Evolutionary conservation across 1,140 invertebrate species (phyloP), one percentile per base, ranked within the genome.

Genomic region (Leptopilina boulardi): DNA sequence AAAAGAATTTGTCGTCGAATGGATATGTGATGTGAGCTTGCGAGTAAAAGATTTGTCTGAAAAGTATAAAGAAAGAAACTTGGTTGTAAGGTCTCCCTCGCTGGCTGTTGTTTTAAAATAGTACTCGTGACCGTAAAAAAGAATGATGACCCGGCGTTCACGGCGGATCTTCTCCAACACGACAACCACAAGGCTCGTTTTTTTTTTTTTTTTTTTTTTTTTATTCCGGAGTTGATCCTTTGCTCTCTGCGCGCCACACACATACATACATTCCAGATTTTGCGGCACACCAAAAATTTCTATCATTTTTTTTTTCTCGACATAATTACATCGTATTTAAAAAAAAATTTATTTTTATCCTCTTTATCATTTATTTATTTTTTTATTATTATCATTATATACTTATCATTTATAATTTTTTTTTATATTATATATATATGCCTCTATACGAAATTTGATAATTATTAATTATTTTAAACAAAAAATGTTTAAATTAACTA

Each of bases 41-140:
- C 23, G 10, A 26, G 19, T 0, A 0, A 26, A 19, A n/a, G 47
- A 18, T 51, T 51, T 51, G 19, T 26, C 4, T 23, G 9, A 59
- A 26, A 59, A 26, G 9, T 59, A 23, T 18, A 51, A 51, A 26
- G 21, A 59, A 59, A 23, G 19, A 15, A 21, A 30, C 19, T 59
- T 15, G 23, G 56, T 79, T 78, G 74, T 77, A 73, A 74, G 44
- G 56, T 70, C 75, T 83, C 77, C 70, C 75, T 81, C 76, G 74
- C 74, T 75, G 72, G 80, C 80, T 85, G 86, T 89, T 88, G 84
- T 89, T 89, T 89, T 89, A 89, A 89, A 89, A 89, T 89, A 89
- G 88, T 86, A 82, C 83, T 77, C 80, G 83, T 74, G 82, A 84
- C 85, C 85, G 86, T 89, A 88, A 88, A 88, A 89, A 88, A 88